These are phyloP conservation scores for Euplexia lucipara DNA, from an alignment of 2,888 invertebrate species.

Conservation along the genomic window DNA sequence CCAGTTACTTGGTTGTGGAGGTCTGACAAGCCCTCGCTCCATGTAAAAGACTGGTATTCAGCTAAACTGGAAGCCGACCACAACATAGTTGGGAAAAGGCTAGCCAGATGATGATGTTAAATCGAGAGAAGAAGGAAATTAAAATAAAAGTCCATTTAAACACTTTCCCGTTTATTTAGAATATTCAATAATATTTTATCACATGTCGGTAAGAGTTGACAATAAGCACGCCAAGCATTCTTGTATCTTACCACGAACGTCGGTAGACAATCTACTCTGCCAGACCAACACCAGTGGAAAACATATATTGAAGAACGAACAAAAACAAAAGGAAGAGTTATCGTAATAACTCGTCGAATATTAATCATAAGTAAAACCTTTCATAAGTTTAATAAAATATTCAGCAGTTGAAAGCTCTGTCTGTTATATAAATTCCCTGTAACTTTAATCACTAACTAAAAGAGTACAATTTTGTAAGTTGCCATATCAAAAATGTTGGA, in stretches of 20 bases:
- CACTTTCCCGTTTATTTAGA: slow-evolving; percentile 88
- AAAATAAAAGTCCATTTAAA: slow-evolving; percentile 75
- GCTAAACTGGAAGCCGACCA: too few relatives aligned
- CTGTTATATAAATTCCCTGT: slow-evolving; percentile 51
- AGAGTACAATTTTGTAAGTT: slow-evolving; percentile 26
- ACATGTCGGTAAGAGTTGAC: slow-evolving; percentile 87
- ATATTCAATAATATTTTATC: slow-evolving; percentile 87
- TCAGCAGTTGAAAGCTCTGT: slow-evolving; percentile 46
- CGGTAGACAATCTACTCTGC: slow-evolving; percentile 66
- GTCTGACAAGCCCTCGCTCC: too few relatives aligned
- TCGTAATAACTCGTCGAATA: slow-evolving; percentile 27
- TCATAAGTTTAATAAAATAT: slow-evolving; percentile 36
- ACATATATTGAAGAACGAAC: slow-evolving; percentile 39
- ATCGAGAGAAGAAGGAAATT: slow-evolving; percentile 1
- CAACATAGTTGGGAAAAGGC: too few relatives aligned
- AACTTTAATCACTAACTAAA: slow-evolving; percentile 42
- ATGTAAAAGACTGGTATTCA: too few relatives aligned
- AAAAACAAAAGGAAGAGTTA: slow-evolving; percentile 26
- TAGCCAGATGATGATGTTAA: too few relatives aligned
- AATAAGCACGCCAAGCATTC: slow-evolving; percentile 85
- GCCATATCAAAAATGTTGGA: slow-evolving; percentile 57
- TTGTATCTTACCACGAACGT: slow-evolving; percentile 68
- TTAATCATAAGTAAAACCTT: slow-evolving; percentile 41
- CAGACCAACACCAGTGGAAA: slow-evolving; percentile 62
- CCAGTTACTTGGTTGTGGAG: too few relatives aligned